Evolutionary conservation across 2,113 vertebrate species (phyloP), one percentile per base, ranked within the genome.

Genomic region (Montifringilla adamsi): DNA sequence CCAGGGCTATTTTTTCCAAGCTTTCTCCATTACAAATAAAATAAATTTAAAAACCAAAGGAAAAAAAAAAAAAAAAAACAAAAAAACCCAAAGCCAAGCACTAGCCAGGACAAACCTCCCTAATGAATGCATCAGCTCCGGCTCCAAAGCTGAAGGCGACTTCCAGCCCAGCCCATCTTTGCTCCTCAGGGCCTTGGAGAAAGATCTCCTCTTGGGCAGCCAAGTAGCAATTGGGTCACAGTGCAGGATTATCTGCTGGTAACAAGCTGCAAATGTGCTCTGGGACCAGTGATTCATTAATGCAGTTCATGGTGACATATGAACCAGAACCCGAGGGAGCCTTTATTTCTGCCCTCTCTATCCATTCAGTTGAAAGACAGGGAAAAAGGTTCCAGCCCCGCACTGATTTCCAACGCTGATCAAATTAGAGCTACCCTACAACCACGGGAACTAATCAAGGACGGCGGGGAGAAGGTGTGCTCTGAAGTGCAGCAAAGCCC

Each of bases 281-380:
- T 97, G 96, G 95, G 96, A 97, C 94, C 95, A 93, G 92, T 95
- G 96, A 96, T 96, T 96, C 95, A 96, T 97, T 96, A 97, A 93
- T 87, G 90, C 95, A 95, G 95, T 97, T 97, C 95, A 89, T 95
- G 94, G 93, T 96, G 96, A 96, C 95, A 95, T 92, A 96, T 92
- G 95, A 97, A 96, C 92, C 86, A 96, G 92, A 95, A 96, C 95
- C 92, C 88, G 60, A 96, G 96, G 96, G 96, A 97, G 92, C 90
- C 95, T 95, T 97, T 97, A 95, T 93, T 96, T 87, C 88, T 92
- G 96, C 93, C 94, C 93, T 96, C 92, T 96, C 93, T 90, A 93
- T 92, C 94, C 96, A 95, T 95, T 87, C 93, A 84, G 69, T 43
- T 62, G 92, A 96, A 72, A 97, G 95, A 92, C 92, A 89, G 47